phyloP scores from a whole-genome alignment of 2,113 vertebrate genomes.

The Cacatua alba region DNA sequence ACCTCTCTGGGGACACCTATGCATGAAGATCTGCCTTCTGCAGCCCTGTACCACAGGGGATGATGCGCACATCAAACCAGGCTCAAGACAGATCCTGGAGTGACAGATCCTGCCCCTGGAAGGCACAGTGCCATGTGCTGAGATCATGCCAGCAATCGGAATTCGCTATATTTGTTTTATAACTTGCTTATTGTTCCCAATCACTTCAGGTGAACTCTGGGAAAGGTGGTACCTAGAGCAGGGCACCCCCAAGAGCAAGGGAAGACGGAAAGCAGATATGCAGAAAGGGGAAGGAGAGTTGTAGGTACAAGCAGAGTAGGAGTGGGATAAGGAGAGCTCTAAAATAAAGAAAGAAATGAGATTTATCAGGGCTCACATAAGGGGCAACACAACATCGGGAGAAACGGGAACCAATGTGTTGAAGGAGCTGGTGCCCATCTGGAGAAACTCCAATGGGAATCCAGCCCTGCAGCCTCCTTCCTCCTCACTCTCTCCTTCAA shows the following conservation, averaged over 20 bases:
- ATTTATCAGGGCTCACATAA: neutral
- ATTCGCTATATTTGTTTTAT: neutral
- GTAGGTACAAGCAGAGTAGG: neutral
- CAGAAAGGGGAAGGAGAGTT: neutral
- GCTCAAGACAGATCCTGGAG: neutral
- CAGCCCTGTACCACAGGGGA: rapidly evolving
- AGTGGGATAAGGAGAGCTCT: neutral
- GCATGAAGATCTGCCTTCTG: neutral
- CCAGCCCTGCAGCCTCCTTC: neutral
- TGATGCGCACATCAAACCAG: neutral
- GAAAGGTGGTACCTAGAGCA: neutral
- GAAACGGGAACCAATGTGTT: rapidly evolving
- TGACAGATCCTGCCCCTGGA: neutral
- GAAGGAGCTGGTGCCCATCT: neutral
- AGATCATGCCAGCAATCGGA: rapidly evolving
- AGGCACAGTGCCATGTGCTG: neutral
- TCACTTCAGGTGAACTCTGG: neutral
- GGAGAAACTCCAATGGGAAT: neutral
- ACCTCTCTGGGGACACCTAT: neutral
- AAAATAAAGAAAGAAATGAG: neutral
- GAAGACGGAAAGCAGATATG: neutral
- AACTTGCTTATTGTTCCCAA: rapidly evolving
- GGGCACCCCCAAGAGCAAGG: neutral
- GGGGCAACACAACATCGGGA: neutral
- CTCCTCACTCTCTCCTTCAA: constrained; percentile 8